Base-by-base conservation (phyloP, 2,888 invertebrate species). In the Pherbina coryleti region DNA sequence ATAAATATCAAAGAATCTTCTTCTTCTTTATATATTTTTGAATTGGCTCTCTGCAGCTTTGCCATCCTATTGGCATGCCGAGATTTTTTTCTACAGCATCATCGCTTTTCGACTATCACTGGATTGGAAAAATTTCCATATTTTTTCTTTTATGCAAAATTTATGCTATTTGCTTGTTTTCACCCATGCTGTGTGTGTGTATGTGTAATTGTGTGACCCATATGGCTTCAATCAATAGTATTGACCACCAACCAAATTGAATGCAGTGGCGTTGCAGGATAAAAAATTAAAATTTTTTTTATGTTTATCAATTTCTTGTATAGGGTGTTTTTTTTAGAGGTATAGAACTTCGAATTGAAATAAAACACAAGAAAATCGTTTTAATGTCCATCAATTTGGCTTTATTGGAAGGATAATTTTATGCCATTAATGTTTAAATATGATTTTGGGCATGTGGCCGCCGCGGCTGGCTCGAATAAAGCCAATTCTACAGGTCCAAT, bases 21-120 rank as follows among this genome's bases (percentile, higher is more conserved):
- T 37, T 34, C 57, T 31, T 79, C 77, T 79, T 72, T 70, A 37
- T 80, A 74, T 82, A 82, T 86, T 85, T 85, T 84, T 84, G 84
- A 84, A 83, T 83, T 86, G 85, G 83, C 82, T 51, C 17, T 28
- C 51, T 28, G 17, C n/a, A 19, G 28, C 22, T n/a, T 44, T 49
- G 9, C 34, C 44, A 28, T 19, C 31, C 5, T 44, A 2, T 5
- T 69, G 34, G 37, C 17, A 28, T 0, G 9, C 55, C 55, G 71
- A 28, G 25, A 71, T 55, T 71, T 55, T 55, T 67, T 49, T 2
- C 3, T 49, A 28, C 17, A 7, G n/a, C 64, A n/a, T 64, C 64
- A n/a, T 14, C 0, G 11, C 31, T 31, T 31, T 17, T 9, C 62
- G 28, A 8, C 62, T 17, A 19, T 25, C 62, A 28, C 31, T 25